Evolutionary conservation across 1,140 invertebrate genomes (phyloP).

Genomic region (Andricus grossulariae): DNA sequence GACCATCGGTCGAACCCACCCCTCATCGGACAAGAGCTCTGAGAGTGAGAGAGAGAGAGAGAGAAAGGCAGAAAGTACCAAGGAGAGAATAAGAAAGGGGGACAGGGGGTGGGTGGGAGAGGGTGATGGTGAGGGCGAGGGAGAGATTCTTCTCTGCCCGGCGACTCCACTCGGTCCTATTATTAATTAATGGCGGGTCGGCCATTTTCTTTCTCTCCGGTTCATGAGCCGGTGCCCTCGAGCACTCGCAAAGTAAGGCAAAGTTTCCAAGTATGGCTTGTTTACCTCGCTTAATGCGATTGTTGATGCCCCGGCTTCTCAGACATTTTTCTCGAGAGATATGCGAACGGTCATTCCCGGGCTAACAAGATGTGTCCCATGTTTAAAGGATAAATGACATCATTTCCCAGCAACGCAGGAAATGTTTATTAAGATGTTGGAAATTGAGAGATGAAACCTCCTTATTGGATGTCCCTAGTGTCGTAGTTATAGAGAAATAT

Average conservation of each 20-base stretch:
- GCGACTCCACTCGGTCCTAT: slow-evolving; percentile 55
- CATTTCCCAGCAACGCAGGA: background rate
- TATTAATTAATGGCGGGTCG: slow-evolving; percentile 66
- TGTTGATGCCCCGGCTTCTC: slow-evolving; percentile 8
- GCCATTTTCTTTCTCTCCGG: slow-evolving; percentile 61
- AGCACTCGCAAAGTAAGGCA: slow-evolving; percentile 26
- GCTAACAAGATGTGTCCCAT: background rate
- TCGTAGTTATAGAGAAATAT: no score
- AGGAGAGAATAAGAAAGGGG: slow-evolving; percentile 51
- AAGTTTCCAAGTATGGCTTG: slow-evolving; percentile 31
- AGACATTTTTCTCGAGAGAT: background rate
- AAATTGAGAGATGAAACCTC: background rate
- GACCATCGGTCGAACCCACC: slow-evolving; percentile 60
- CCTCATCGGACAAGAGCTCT: slow-evolving; percentile 53
- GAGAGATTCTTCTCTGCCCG: slow-evolving; percentile 52
- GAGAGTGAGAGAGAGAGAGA: slow-evolving; percentile 40
- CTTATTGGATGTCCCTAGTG: no score
- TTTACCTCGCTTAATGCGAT: slow-evolving; percentile 30
- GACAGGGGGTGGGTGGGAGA: slow-evolving; percentile 30
- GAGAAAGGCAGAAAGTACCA: slow-evolving; percentile 50
- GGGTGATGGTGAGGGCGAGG: slow-evolving; percentile 39
- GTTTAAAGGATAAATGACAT: background rate
- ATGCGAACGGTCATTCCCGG: background rate
- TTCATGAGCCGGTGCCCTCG: slow-evolving; percentile 45
- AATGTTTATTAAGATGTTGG: background rate